A percentile compares a stretch with the other conserved stretches of the same genome.
Evolutionary conservation across 2,113 vertebrate species (phyloP).

Genomic region (Nasalis larvatus): DNA sequence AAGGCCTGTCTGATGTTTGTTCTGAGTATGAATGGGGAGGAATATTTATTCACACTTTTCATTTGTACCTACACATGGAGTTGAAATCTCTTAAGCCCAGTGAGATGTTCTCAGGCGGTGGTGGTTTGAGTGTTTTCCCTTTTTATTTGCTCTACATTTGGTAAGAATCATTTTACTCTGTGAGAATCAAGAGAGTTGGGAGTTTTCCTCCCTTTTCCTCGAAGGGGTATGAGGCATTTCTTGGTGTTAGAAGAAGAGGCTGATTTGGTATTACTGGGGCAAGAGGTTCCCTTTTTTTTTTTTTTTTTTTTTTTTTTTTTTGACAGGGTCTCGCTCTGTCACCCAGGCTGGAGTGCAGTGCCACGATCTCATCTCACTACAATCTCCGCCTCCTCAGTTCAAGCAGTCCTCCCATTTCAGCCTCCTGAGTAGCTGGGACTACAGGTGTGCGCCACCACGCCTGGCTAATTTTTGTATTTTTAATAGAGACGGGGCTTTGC

Average conservation of each 20-base stretch:
- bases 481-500: background rate
- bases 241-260: background rate
- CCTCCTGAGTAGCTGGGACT: background rate
- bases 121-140: background rate
- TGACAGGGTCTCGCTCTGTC: background rate
- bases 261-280: accelerated
- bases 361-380: background rate
- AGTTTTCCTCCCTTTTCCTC: too few relatives aligned
- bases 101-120: background rate
- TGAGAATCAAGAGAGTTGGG: accelerated
- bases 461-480: background rate
- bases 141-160: background rate
- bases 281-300: background rate
- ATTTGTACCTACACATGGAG: too few relatives aligned
- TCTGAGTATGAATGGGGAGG: background rate
- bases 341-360: background rate
- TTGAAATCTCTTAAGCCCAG: background rate
- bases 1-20: accelerated
- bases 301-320: background rate
- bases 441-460: background rate
- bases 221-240: accelerated
- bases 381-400: background rate
- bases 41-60: accelerated
- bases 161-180: accelerated
- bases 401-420: background rate